phyloP scores from a whole-genome alignment of 2,113 vertebrate genomes.

The Typhlomys cinereus region DNA sequence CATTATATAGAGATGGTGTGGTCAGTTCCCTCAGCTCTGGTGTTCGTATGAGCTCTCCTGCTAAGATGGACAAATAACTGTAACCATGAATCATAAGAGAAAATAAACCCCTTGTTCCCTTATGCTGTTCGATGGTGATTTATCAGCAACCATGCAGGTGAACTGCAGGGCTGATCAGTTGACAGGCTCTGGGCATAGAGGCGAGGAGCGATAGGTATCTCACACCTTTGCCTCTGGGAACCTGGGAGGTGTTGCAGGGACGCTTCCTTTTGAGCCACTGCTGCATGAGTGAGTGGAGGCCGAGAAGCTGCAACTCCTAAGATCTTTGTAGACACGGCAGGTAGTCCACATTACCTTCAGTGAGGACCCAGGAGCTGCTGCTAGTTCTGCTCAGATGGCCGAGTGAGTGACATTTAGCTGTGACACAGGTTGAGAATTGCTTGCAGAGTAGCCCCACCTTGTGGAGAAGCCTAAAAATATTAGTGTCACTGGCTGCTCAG shows the following conservation, averaged over 20 bases:
- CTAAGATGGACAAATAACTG: no score
- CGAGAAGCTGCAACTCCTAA: neutral
- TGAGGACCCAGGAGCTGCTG: neutral
- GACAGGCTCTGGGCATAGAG: neutral
- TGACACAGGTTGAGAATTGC: neutral
- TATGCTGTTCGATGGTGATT: no score
- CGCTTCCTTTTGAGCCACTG: neutral
- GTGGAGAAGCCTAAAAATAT: constrained; percentile 54
- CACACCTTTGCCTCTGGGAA: accelerated
- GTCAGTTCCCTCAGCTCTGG: no score
- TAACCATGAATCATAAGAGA: no score
- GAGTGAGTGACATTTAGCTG: neutral
- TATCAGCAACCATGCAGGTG: no score
- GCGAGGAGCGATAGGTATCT: accelerated
- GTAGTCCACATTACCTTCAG: neutral
- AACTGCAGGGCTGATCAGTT: neutral
- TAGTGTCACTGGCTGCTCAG: neutral
- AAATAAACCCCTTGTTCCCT: no score
- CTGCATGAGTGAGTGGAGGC: neutral
- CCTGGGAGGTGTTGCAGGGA: no score
- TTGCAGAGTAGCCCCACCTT: constrained; percentile 58
- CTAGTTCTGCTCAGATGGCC: neutral
- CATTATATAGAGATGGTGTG: no score
- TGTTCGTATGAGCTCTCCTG: no score
- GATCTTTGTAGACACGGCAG: neutral